Percentiles rank a stretch among this genome's conserved stretches.
Conservation (phyloP, 2,113 vertebrate species). For the Andinoacara biseriatus region DNA sequence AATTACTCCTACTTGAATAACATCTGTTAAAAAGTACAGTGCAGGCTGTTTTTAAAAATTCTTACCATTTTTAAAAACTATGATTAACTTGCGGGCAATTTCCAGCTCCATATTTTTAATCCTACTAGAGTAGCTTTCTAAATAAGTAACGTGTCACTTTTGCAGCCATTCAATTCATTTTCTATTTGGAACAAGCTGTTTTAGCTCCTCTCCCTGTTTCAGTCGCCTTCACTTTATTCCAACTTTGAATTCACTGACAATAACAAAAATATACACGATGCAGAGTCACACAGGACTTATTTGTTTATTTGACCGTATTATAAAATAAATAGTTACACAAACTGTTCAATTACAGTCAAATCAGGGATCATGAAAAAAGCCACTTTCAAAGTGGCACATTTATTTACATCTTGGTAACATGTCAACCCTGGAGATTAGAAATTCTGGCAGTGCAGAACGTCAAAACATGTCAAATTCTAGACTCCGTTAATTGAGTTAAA, state of each 20-base stretch:
- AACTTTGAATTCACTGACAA: neutral
- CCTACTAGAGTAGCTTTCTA: neutral
- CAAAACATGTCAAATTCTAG: slow-evolving; percentile 55
- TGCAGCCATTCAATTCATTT: neutral
- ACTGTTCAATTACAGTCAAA: slow-evolving; percentile 32
- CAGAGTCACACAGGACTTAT: neutral
- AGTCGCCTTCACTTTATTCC: neutral
- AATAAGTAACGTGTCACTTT: neutral
- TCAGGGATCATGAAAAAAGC: slow-evolving; percentile 7
- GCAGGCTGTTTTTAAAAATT: neutral
- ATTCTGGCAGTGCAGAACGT: slow-evolving; percentile 35
- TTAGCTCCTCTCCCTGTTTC: neutral
- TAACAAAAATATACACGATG: neutral
- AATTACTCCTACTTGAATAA: neutral
- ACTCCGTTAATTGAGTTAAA: slow-evolving; percentile 36
- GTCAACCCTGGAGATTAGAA: slow-evolving; percentile 50
- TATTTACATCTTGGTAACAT: slow-evolving; percentile 47
- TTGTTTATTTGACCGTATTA: neutral
- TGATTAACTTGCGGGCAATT: neutral
- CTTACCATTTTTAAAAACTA: neutral
- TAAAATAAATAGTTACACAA: neutral
- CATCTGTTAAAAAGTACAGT: neutral
- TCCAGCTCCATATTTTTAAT: neutral
- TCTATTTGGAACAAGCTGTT: neutral
- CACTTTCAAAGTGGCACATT: slow-evolving; percentile 29